Evolutionary conservation across 2,888 invertebrate species (phyloP).

Genomic region (Agrilus mali): DNA sequence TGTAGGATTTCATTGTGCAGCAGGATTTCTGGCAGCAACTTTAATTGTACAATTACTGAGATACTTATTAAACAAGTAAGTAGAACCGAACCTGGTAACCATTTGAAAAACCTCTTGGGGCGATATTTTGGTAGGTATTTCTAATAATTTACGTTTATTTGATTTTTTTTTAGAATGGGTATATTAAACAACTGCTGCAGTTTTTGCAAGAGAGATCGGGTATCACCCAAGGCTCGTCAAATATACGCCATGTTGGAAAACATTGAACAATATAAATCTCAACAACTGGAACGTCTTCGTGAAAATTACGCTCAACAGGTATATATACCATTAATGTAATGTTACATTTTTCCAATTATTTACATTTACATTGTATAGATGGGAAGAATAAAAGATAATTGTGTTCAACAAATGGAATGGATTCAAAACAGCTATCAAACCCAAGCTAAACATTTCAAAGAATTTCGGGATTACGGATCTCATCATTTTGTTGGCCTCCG

Average conservation of each 20-base stretch:
- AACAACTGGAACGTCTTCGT: slow-evolving; percentile 74
- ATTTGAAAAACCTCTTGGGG: not conserved
- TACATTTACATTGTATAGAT: slow-evolving; percentile 37
- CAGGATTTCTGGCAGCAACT: slow-evolving; percentile 66
- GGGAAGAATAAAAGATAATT: slow-evolving; percentile 84
- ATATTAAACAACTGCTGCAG: slow-evolving; percentile 59
- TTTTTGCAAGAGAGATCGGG: slow-evolving; percentile 57
- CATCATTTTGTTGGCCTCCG: slow-evolving; percentile 72
- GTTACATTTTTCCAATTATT: not conserved
- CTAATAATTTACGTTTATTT: not conserved
- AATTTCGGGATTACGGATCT: slow-evolving; percentile 85
- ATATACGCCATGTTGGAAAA: slow-evolving; percentile 81
- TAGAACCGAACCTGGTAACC: slow-evolving; percentile 16
- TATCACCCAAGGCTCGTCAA: slow-evolving; percentile 68
- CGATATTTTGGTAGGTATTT: not conserved
- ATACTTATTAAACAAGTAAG: slow-evolving; percentile 58
- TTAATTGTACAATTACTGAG: slow-evolving; percentile 65
- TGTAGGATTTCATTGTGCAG: slow-evolving; percentile 69
- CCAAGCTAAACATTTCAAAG: slow-evolving; percentile 74
- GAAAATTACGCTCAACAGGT: slow-evolving; percentile 89
- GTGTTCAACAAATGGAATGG: slow-evolving; percentile 87
- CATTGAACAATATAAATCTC: slow-evolving; percentile 80
- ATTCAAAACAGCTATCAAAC: slow-evolving; percentile 83
- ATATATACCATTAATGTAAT: slow-evolving; percentile 14
- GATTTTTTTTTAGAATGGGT: slow-evolving; percentile 47